Percentiles rank a stretch among this genome's conserved stretches.
phyloP scores from a whole-genome alignment of 2,888 invertebrate species.

The Drosophila recens region DNA sequence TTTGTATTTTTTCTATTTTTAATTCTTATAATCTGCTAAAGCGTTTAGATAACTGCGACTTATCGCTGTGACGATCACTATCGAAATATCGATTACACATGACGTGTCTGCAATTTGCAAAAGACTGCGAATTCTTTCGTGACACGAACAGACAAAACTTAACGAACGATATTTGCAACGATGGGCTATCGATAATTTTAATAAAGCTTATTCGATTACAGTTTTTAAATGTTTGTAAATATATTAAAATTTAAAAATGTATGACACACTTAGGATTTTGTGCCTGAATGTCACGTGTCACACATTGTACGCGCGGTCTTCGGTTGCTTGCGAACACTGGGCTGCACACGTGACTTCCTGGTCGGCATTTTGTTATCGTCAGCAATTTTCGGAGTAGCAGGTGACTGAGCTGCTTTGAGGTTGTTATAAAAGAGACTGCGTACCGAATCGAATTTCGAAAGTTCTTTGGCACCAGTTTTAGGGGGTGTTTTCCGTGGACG shows the following conservation, averaged over 20 bases:
- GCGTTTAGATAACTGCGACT: too few relatives aligned
- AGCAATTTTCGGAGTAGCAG: neutral
- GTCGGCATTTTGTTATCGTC: constrained; percentile 3
- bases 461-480: neutral
- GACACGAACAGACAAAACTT: neutral
- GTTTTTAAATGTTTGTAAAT: neutral
- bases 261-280: neutral
- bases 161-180: neutral
- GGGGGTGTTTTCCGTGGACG: neutral
- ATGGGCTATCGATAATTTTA: neutral
- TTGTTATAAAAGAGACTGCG: constrained; percentile 14
- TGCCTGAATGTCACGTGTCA: constrained; percentile 10
- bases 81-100: constrained; percentile 13
- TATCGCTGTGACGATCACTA: neutral
- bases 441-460: constrained; percentile 26
- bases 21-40: neutral
- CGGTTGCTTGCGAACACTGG: constrained; percentile 13
- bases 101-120: neutral
- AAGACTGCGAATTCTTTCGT: neutral
- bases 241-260: constrained; percentile 17
- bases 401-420: neutral
- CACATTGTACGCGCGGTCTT: constrained; percentile 10
- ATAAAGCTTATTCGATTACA: neutral
- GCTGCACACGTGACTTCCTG: constrained; percentile 8
- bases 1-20: neutral